Percentiles rank a stretch among this genome's conserved stretches.
These are phyloP conservation scores for Cuculus canorus DNA, from an alignment of 2,797 vertebrate genomes.

Conservation along the genomic window DNA sequence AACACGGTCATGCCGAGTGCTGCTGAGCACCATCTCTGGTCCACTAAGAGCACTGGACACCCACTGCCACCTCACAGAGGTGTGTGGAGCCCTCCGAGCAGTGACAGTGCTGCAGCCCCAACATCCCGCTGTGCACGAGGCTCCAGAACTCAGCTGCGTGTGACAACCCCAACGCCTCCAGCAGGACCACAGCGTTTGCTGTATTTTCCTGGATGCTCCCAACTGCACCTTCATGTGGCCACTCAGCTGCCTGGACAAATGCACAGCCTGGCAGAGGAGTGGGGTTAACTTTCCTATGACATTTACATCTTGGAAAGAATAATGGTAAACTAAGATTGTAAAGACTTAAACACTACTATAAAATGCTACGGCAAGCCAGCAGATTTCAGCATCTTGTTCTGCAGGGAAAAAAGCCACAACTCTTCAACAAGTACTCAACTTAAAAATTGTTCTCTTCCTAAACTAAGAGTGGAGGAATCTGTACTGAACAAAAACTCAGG, in stretches of 20 bases:
- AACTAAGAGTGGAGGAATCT: not conserved
- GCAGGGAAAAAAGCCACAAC: not conserved
- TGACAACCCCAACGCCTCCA: not conserved
- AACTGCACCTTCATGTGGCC: not conserved
- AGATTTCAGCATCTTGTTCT: not conserved
- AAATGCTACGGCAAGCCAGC: not conserved
- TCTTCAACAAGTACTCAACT: not conserved
- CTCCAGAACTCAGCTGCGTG: not conserved
- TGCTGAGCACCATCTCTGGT: too few relatives aligned
- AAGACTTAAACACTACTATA: not conserved
- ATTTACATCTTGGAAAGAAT: not conserved
- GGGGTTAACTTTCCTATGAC: not conserved
- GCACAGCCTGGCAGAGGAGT: rapidly evolving
- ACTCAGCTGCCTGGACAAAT: not conserved
- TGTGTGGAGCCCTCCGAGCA: too few relatives aligned
- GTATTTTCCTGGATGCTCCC: rapidly evolving
- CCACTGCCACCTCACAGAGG: too few relatives aligned
- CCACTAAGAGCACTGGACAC: too few relatives aligned
- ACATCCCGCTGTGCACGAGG: too few relatives aligned
- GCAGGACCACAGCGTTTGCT: rapidly evolving
- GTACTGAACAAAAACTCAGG: not conserved
- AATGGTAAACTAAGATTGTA: too few relatives aligned
- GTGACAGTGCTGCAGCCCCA: too few relatives aligned
- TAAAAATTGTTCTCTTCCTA: not conserved
- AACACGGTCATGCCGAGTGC: too few relatives aligned